phyloP scores from a whole-genome alignment of 2,888 invertebrate species.

The Thalpophila matura region DNA sequence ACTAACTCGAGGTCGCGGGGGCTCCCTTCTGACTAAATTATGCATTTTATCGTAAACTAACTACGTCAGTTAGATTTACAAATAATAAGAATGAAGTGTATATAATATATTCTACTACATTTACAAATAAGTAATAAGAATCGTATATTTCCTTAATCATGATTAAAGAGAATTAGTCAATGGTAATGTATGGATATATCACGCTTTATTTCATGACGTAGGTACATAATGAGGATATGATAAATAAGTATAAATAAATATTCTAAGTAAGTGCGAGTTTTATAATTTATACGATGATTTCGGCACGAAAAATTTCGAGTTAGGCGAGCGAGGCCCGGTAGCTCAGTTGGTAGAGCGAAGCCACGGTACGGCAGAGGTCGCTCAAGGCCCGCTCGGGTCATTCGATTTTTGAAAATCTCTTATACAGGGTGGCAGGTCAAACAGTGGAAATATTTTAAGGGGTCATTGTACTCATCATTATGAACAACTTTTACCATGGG shows the following conservation, averaged over 20 bases:
- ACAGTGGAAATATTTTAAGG: too few species aligned
- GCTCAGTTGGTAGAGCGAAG: too few species aligned
- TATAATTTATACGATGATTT: too few species aligned
- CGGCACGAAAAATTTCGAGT: too few species aligned
- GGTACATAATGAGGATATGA: background rate
- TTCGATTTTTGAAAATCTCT: too few species aligned
- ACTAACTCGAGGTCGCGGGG: background rate
- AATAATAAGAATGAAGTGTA: slow-evolving; percentile 10
- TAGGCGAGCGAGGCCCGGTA: too few species aligned
- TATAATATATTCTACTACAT: too few species aligned
- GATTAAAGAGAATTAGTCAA: slow-evolving; percentile 26
- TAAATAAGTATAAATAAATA: background rate
- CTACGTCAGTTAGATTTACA: slow-evolving; percentile 23
- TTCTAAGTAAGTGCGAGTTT: slow-evolving; percentile 15
- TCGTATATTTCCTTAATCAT: slow-evolving; percentile 16
- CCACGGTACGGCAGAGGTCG: too few species aligned
- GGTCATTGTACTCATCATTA: too few species aligned
- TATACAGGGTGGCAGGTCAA: too few species aligned
- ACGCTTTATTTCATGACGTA: slow-evolving; percentile 27
- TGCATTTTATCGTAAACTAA: slow-evolving; percentile 11
- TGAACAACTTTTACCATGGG: too few species aligned
- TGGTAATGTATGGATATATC: background rate
- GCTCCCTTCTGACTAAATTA: slow-evolving; percentile 7
- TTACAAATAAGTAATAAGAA: slow-evolving; percentile 13
- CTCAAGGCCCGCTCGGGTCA: too few species aligned